Percentiles rank a stretch among this genome's conserved stretches.
These are phyloP conservation scores for Colius striatus DNA, from an alignment of 2,113 vertebrate genomes.

Conservation along the genomic window DNA sequence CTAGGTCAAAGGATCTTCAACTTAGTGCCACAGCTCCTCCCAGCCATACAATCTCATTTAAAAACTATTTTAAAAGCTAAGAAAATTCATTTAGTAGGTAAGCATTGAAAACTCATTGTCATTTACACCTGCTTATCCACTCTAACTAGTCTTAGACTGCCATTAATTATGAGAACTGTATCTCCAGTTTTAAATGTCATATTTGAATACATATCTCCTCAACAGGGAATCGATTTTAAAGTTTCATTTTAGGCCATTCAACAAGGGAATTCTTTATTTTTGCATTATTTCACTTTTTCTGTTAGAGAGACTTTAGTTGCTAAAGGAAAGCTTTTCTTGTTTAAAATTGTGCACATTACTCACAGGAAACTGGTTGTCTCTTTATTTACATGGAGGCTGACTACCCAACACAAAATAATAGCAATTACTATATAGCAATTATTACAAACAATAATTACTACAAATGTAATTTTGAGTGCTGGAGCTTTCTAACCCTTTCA, in stretches of 20 bases:
- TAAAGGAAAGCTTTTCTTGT: neutral
- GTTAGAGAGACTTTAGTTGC: neutral
- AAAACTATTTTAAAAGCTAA: neutral
- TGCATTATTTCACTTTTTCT: neutral
- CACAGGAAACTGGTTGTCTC: neutral
- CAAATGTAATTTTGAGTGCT: neutral
- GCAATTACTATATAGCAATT: neutral
- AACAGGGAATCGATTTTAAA: neutral
- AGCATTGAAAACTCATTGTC: neutral
- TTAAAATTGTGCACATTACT: neutral
- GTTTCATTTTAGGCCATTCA: neutral
- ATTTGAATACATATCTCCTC: neutral
- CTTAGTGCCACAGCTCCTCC: neutral
- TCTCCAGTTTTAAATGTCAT: neutral
- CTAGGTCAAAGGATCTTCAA: neutral
- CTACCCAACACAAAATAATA: neutral
- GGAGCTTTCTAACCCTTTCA: neutral
- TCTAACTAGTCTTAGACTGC: neutral
- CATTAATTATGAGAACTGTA: neutral
- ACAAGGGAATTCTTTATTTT: neutral
- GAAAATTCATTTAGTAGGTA: neutral
- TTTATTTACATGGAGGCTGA: neutral
- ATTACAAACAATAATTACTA: neutral
- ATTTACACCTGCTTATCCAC: neutral
- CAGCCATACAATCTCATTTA: neutral